phyloP scores from a whole-genome alignment of 2,113 vertebrate species.

The Aegithalos caudatus region DNA sequence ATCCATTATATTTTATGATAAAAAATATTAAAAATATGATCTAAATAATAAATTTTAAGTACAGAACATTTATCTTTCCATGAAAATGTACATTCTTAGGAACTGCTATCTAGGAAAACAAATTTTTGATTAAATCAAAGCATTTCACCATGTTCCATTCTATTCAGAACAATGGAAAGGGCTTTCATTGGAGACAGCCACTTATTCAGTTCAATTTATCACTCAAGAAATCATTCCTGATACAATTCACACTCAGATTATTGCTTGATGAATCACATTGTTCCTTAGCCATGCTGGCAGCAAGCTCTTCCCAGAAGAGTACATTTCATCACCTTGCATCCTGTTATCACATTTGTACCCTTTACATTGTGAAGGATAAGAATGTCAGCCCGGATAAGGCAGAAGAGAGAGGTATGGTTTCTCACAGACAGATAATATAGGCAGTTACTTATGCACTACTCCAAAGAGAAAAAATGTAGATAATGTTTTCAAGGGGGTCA shows the following conservation, averaged over 20 bases:
- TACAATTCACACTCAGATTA: not conserved
- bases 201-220: not conserved
- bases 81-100: not conserved
- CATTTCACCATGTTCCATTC: not conserved
- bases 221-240: not conserved
- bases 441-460: not conserved
- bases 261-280: constrained; percentile 6
- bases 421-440: not conserved
- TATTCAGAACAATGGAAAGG: not conserved
- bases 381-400: not conserved
- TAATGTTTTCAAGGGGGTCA: not conserved
- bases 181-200: not conserved
- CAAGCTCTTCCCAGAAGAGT: not conserved
- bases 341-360: not conserved
- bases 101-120: not conserved
- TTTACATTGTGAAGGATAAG: not conserved
- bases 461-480: not conserved
- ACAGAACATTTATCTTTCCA: not conserved
- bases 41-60: not conserved
- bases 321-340: not conserved
- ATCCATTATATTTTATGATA: not conserved
- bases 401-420: not conserved
- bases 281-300: not conserved
- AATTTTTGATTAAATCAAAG: not conserved
- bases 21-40: not conserved